A percentile compares a stretch with the other conserved stretches of the same genome.
Conservation (phyloP, 2,888 invertebrate genomes). For the Patella caerulea region DNA sequence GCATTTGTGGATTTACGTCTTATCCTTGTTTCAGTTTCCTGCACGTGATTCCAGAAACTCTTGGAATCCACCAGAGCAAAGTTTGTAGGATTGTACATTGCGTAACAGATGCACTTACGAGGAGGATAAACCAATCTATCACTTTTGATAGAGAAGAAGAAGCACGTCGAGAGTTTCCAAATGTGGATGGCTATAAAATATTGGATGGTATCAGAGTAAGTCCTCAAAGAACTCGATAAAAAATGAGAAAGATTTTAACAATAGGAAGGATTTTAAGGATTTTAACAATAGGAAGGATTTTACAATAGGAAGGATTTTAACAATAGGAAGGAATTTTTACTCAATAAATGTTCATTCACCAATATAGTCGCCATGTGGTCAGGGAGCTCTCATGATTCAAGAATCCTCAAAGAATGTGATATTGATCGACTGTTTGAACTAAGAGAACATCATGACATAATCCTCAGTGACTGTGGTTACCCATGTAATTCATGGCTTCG, state of each 20-base stretch:
- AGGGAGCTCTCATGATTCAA: background rate
- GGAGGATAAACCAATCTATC: background rate
- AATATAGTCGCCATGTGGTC: background rate
- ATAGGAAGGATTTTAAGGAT: background rate
- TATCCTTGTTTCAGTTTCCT: background rate
- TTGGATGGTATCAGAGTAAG: background rate
- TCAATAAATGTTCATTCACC: too few relatives aligned
- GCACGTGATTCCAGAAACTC: background rate
- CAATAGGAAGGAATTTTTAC: too few relatives aligned
- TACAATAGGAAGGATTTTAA: background rate
- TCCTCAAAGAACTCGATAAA: background rate
- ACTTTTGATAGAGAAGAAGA: background rate
- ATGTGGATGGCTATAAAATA: background rate
- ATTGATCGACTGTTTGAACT: background rate
- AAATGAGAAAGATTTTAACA: background rate
- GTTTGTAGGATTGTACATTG: background rate
- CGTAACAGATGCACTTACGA: background rate
- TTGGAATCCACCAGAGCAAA: background rate
- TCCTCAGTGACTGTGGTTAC: background rate
- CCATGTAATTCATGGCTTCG: background rate
- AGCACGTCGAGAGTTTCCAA: background rate
- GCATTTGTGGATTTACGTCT: background rate
- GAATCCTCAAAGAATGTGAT: background rate
- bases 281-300: background rate
- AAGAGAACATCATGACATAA: background rate